These are phyloP conservation scores for Pachycephala philippinensis DNA, from an alignment of 2,113 vertebrate genomes.

Conservation along the genomic window DNA sequence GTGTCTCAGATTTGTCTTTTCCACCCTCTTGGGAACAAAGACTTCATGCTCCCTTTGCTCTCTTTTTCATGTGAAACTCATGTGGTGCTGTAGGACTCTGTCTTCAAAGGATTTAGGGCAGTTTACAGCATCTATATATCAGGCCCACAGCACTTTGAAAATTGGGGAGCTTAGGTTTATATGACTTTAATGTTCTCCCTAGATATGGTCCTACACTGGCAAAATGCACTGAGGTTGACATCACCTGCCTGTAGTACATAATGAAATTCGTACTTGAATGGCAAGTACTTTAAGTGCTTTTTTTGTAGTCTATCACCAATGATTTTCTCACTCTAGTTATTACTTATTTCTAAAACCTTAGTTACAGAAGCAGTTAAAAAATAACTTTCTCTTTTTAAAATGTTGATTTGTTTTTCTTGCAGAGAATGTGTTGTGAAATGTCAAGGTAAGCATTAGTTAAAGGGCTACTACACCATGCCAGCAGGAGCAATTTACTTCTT, in stretches of 20 bases:
- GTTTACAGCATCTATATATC: background rate
- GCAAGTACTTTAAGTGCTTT: conserved; percentile 44
- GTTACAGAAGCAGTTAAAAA: conserved; percentile 67
- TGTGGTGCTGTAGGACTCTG: background rate
- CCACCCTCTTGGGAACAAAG: background rate
- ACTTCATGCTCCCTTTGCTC: background rate
- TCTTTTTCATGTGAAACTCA: background rate
- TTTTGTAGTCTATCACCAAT: conserved; percentile 22
- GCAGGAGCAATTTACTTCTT: conserved; percentile 30
- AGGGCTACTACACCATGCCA: conserved; percentile 25
- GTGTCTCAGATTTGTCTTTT: background rate
- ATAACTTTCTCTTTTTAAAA: conserved; percentile 67
- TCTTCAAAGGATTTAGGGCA: background rate
- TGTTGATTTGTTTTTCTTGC: conserved; percentile 69
- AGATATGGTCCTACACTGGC: background rate
- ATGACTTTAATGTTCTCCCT: background rate
- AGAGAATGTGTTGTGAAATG: conserved; percentile 35
- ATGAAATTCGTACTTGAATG: conserved; percentile 59
- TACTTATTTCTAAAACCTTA: conserved; percentile 66
- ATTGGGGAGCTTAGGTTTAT: background rate
- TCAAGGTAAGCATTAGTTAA: conserved; percentile 55
- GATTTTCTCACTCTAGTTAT: conserved; percentile 61
- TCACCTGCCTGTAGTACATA: conserved; percentile 23
- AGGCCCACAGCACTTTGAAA: background rate
- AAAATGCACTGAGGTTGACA: conserved; percentile 10